Evolutionary conservation across 2,113 vertebrate genomes (phyloP).

Genomic region (Pachypanchax playfairii): DNA sequence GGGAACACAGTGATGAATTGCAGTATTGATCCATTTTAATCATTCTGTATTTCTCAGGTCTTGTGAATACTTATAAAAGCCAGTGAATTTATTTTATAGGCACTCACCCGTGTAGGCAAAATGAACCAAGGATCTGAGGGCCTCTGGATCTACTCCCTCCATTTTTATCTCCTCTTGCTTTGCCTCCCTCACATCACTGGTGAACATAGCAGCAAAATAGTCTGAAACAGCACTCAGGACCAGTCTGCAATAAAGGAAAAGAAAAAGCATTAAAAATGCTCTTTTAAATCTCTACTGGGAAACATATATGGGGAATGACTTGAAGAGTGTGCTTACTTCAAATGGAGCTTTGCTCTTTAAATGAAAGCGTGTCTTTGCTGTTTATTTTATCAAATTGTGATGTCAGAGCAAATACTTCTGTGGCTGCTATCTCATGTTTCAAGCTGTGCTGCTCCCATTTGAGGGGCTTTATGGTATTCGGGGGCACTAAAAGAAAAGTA

Average conservation of each 20-base stretch:
- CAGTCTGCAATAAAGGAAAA: slow-evolving; percentile 80
- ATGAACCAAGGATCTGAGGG: slow-evolving; percentile 89
- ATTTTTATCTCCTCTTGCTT: slow-evolving; percentile 98
- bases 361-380: background rate
- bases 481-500: background rate
- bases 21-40: slow-evolving; percentile 64
- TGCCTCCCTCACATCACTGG: slow-evolving; percentile 91
- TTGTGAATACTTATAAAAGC: slow-evolving; percentile 49
- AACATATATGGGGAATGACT: slow-evolving; percentile 3
- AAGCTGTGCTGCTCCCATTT: slow-evolving; percentile 8
- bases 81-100: slow-evolving; percentile 62
- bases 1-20: slow-evolving; percentile 24
- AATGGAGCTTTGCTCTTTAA: background rate
- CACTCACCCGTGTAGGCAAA: slow-evolving; percentile 96
- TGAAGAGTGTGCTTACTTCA: slow-evolving; percentile 6
- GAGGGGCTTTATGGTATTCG: slow-evolving; percentile 2
- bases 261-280: slow-evolving; percentile 17
- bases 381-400: slow-evolving; percentile 1
- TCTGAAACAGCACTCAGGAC: slow-evolving; percentile 94
- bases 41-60: slow-evolving; percentile 34
- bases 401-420: slow-evolving; percentile 8
- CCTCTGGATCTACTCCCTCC: slow-evolving; percentile 94
- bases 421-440: slow-evolving; percentile 9
- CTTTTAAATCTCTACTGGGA: background rate
- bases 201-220: slow-evolving; percentile 99